Evolutionary conservation across 2,888 invertebrate genomes (phyloP).

Genomic region (Coenonympha arcania): DNA sequence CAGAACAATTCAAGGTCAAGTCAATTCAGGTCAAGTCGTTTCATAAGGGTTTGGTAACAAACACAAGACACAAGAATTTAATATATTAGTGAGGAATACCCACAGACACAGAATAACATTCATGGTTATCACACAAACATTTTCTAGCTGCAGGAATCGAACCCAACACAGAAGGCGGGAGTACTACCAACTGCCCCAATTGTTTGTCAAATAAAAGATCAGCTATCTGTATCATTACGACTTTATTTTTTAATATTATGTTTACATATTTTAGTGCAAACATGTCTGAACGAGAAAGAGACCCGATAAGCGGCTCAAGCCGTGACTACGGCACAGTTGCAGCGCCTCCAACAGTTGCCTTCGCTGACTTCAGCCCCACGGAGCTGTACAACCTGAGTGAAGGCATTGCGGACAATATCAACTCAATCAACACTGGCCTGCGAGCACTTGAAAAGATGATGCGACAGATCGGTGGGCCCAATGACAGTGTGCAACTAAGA

Average conservation of each 20-base stretch:
- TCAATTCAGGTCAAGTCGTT: no score
- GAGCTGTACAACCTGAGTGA: conserved; percentile 86
- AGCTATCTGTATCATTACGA: no score
- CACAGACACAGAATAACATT: no score
- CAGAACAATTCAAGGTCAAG: no score
- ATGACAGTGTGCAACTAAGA: conserved; percentile 77
- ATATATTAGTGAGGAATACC: no score
- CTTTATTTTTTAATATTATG: neutral
- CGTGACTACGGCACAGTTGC: conserved; percentile 63
- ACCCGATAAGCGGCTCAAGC: conserved; percentile 55
- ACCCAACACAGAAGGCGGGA: no score
- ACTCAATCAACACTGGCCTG: conserved; percentile 82
- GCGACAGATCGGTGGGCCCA: conserved; percentile 82
- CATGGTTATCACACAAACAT: no score
- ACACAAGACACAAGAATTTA: no score
- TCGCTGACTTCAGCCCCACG: conserved; percentile 80
- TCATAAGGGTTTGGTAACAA: no score
- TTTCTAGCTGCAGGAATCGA: no score
- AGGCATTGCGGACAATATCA: conserved; percentile 86
- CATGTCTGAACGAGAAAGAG: conserved; percentile 62
- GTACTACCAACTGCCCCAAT: no score
- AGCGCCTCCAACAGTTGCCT: conserved; percentile 79
- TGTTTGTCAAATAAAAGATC: no score
- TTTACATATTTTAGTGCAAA: conserved; percentile 5
- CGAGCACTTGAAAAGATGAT: conserved; percentile 81